A percentile compares a stretch with the other conserved stretches of the same genome.
phyloP scores from a whole-genome alignment of 2,888 invertebrate species.

The Atethmia centrago region DNA sequence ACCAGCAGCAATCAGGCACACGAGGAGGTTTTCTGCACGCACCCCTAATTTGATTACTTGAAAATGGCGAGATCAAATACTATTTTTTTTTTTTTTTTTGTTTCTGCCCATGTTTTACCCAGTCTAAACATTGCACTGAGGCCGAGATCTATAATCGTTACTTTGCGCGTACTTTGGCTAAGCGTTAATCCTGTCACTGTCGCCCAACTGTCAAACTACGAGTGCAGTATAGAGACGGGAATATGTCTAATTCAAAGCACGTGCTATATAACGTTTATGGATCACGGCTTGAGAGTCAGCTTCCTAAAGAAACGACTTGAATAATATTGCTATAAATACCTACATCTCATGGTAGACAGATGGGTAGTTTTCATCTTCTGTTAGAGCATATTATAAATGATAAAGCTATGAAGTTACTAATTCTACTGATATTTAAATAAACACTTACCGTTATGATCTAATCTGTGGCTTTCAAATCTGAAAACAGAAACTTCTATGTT shows the following conservation, averaged over 20 bases:
- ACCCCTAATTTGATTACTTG: too few relatives aligned
- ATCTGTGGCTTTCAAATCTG: constrained; percentile 51
- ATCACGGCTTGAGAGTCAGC: neutral
- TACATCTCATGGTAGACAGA: neutral
- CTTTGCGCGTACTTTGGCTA: too few relatives aligned
- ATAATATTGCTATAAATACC: neutral
- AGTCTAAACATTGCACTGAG: too few relatives aligned
- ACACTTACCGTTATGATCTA: constrained; percentile 55
- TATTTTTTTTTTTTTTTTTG: too few relatives aligned
- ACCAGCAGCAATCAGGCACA: too few relatives aligned
- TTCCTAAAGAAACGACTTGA: neutral
- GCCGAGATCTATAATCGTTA: too few relatives aligned
- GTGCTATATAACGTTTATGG: neutral
- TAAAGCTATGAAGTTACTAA: neutral
- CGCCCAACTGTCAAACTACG: neutral
- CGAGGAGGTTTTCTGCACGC: too few relatives aligned
- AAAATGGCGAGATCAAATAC: too few relatives aligned
- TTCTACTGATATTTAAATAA: neutral
- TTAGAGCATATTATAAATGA: too few relatives aligned
- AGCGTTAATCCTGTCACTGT: too few relatives aligned
- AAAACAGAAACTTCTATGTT: constrained; percentile 42
- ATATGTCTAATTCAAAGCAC: neutral
- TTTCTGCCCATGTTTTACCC: too few relatives aligned
- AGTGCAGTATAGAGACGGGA: neutral
- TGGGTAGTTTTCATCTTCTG: neutral